Base-by-base conservation (phyloP, 2,888 invertebrate genomes). In the Xestoiulus laeticollis region DNA sequence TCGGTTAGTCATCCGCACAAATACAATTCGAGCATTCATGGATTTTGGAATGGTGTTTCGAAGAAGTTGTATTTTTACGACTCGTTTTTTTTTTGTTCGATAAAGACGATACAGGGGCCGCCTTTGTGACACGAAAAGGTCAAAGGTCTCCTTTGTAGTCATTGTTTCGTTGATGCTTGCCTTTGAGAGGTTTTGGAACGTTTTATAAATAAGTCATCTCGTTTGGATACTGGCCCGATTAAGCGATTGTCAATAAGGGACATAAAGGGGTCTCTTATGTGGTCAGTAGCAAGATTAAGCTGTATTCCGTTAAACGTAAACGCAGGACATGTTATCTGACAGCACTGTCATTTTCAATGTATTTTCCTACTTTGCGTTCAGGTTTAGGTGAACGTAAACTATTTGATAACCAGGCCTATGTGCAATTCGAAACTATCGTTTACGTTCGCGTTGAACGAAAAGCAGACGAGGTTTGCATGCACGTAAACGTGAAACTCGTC, bases 11-110 rank as follows among this genome's bases (percentile, higher is more conserved):
- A 78, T 78, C 78, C 78, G 26, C 26, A 78, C 30, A 5, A 78
- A 78, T 22, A 78, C 78, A 78, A 78, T 30, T 78, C 78, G 78
- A 78, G 26, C 78, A 78, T 78, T 78, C 26, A 78, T 78, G 30
- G 78, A 6, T 30, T 78, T 12, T 5, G 1, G 30, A 30, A 30
- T 14, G 12, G 10, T 1, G 2, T 14, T 78, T 78, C 78, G 78
- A 78, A 78, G 78, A 78, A 78, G 14, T n/a, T 3, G 43, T 43
- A 8, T 43, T 53, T 26, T 6, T 78, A 12, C n/a, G 26, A 22
- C 33, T 30, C n/a, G n/a, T n/a, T n/a, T n/a, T n/a, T n/a, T n/a
- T 26, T 14, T 5, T 14, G 1, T 78, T 30, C 78, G 26, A 30
- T 68, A 59, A 59, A 26, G 1, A 26, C n/a, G 53, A 53, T n/a